Base-by-base conservation (phyloP, 2,888 invertebrate genomes). In the Spisula solida region DNA sequence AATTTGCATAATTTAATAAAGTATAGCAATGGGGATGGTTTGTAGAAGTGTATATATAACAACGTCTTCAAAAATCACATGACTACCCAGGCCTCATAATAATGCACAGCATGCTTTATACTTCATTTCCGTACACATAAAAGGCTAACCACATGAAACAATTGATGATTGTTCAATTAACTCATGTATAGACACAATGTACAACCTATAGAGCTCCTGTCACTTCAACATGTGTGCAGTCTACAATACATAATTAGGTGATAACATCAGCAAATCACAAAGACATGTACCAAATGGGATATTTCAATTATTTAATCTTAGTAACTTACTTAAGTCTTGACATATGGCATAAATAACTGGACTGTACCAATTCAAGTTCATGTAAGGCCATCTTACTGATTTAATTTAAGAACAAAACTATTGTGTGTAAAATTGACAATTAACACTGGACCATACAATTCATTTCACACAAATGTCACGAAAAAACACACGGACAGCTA, bases 391-490 rank as follows among this genome's bases (percentile, higher is more conserved):
- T 12, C 20, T 60, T 18, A 60, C 60, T 31, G 8, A 70, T 70
- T 70, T 31, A 70, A 70, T 31, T 66, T 31, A 12, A 14, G 60
- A 70, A 75, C 12, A 10, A 75, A 75, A 31, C 31, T 12, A 34
- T 34, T 25, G 34, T 31, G 16, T 75, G 34, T 31, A 31, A 31
- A 14, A 75, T 31, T 31, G 75, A 75, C 31, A 75, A 31, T 75
- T 31, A 75, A 75, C 75, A 75, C 34, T 75, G 75, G 75, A 75
- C 75, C 29, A 34, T 25, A 75, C n/a, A 31, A 75, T 75, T 16
- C 75, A 75, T 75, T 75, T 75, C 75, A 75, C 75, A 75, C 75
- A 75, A 75, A 75, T 75, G 75, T 75, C 75, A 75, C 25, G 31
- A 75, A 75, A 75, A 70, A 75, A 75, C 14, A 75, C 4, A 14